Percentiles rank a stretch among this genome's conserved stretches.
phyloP scores from a whole-genome alignment of 2,113 vertebrate species.

The Mustela nigripes region DNA sequence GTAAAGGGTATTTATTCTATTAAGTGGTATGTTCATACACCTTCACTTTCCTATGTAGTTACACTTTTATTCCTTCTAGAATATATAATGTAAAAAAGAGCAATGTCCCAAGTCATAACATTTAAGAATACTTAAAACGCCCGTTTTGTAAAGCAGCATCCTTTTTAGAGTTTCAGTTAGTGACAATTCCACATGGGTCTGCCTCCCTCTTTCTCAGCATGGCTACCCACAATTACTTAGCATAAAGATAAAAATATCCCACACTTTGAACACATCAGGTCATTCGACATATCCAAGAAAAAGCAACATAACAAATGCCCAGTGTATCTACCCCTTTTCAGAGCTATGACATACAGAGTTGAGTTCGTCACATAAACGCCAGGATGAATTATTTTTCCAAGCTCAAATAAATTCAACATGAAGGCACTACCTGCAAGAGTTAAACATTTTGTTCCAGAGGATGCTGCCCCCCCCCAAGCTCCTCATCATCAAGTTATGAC shows the following conservation, averaged over 20 bases:
- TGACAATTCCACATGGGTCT: not conserved
- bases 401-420: not conserved
- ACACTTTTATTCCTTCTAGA: not conserved
- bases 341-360: not conserved
- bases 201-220: not conserved
- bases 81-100: not conserved
- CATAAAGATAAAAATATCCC: not conserved
- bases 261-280: not conserved
- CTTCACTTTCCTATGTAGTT: not conserved
- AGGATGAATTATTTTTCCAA: not conserved
- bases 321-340: not conserved
- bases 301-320: not conserved
- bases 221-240: not conserved
- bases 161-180: not conserved
- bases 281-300: not conserved
- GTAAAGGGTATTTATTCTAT: not conserved
- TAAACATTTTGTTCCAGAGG: constrained; percentile 44
- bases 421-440: not conserved
- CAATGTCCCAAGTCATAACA: not conserved
- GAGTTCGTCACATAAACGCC: not conserved
- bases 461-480: not conserved
- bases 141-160: not conserved
- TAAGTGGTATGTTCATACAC: not conserved
- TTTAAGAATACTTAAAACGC: not conserved
- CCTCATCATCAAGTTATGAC: constrained; percentile 28